phyloP scores from a whole-genome alignment of 1,140 invertebrate genomes.

The Halyomorpha halys region DNA sequence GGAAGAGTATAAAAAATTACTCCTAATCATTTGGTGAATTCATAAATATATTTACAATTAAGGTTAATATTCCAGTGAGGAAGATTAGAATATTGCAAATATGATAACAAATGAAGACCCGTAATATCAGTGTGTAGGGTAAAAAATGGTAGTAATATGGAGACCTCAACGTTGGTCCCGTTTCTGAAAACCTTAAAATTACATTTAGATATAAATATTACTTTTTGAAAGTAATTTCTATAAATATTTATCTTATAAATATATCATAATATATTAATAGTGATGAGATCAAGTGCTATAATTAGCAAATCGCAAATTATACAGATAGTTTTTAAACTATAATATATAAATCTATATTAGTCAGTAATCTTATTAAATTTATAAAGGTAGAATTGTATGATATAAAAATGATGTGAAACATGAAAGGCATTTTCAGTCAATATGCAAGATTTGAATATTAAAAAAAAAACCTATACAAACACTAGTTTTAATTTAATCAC shows the following conservation, averaged over 20 bases:
- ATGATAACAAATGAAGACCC: constrained; percentile 1
- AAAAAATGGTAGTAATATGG: constrained; percentile 3
- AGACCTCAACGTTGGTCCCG: constrained; percentile 9
- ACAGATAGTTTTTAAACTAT: no score
- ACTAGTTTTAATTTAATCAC: background rate
- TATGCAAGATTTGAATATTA: constrained; percentile 13
- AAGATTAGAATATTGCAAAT: constrained; percentile 10
- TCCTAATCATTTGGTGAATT: no score
- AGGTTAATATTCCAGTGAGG: background rate
- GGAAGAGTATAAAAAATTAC: no score
- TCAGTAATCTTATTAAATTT: background rate
- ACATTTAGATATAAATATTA: constrained; percentile 13
- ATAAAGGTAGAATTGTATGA: background rate
- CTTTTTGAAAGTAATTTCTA: no score
- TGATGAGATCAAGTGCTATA: constrained; percentile 9
- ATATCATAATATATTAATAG: background rate
- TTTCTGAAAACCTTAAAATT: constrained; percentile 8
- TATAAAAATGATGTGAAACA: background rate
- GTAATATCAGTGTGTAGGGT: background rate
- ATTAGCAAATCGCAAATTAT: background rate
- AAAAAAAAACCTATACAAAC: constrained; percentile 1
- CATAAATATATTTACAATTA: no score
- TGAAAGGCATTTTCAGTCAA: constrained; percentile 15
- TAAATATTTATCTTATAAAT: constrained; percentile 5
- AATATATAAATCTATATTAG: constrained; percentile 8